These are phyloP conservation scores for Torymus auratus DNA, from an alignment of 2,888 invertebrate genomes.

Conservation along the genomic window DNA sequence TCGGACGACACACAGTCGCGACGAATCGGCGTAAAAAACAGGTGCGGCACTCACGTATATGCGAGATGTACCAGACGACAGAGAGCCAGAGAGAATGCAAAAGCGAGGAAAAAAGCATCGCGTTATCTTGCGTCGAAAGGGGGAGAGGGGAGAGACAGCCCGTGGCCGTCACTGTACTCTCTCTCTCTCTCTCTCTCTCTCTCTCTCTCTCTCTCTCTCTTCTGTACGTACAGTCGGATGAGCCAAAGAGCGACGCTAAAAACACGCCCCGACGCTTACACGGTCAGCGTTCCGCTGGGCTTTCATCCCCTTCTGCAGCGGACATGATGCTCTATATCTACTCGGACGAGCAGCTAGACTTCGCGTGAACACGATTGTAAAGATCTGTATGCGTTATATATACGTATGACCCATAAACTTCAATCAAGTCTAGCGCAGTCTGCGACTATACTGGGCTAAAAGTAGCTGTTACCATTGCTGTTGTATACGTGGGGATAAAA, in stretches of 20 bases:
- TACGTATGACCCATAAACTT: slow-evolving; percentile 28
- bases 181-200: too few species aligned
- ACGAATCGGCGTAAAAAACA: slow-evolving; percentile 18
- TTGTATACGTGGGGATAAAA: too few species aligned
- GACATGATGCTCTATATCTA: neutral
- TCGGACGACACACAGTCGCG: neutral
- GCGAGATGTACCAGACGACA: neutral
- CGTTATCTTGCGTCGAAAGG: slow-evolving; percentile 22
- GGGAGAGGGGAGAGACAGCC: too few species aligned
- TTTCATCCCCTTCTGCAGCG: slow-evolving; percentile 31
- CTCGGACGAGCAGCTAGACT: too few species aligned
- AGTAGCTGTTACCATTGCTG: too few species aligned
- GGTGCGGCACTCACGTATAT: neutral
- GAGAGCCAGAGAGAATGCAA: too few species aligned
- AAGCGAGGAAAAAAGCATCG: slow-evolving; percentile 12
- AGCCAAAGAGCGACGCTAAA: slow-evolving; percentile 1
- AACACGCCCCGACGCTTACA: slow-evolving; percentile 30
- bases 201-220: neutral
- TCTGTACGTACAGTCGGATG: neutral
- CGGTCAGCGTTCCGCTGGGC: slow-evolving; percentile 26
- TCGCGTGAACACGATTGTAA: too few species aligned
- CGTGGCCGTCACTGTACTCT: neutral
- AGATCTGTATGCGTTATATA: too few species aligned
- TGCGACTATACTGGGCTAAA: too few species aligned
- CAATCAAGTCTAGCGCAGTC: slow-evolving; percentile 2